These are phyloP conservation scores for Pandemis heparana DNA, from an alignment of 2,888 invertebrate species.

Conservation along the genomic window DNA sequence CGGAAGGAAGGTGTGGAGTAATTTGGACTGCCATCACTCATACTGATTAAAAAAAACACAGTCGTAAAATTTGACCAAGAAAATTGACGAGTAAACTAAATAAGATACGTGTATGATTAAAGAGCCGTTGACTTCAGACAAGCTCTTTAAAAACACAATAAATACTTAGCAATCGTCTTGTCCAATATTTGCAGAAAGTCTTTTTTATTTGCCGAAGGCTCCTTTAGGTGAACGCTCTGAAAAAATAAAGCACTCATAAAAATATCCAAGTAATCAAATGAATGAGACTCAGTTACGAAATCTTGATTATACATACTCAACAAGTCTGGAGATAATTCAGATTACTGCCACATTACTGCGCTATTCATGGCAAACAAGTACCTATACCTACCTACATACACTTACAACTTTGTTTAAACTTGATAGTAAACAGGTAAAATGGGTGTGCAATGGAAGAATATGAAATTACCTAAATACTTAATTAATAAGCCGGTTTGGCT, in stretches of 20 bases:
- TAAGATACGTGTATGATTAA: background rate
- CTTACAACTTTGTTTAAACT: constrained; percentile 3
- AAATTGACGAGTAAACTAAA: background rate
- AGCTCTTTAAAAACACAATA: constrained; percentile 48
- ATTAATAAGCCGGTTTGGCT: background rate
- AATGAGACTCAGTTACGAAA: constrained; percentile 30
- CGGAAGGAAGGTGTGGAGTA: background rate
- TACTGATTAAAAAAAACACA: too few species aligned
- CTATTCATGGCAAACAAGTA: constrained; percentile 23
- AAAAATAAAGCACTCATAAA: constrained; percentile 45
- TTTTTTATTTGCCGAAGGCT: constrained; percentile 36
- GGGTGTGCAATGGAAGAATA: background rate
- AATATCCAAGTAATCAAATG: constrained; percentile 16
- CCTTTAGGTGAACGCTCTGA: constrained; percentile 20
- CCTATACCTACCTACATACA: background rate
- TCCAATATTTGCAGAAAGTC: constrained; percentile 55
- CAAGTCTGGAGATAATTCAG: constrained; percentile 30
- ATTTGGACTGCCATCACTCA: too few species aligned
- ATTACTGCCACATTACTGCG: constrained; percentile 24
- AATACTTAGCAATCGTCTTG: constrained; percentile 52
- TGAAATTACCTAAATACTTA: background rate
- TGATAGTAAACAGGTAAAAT: background rate
- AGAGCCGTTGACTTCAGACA: constrained; percentile 19
- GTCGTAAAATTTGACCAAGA: background rate
- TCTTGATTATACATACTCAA: constrained; percentile 22